Conservation (phyloP, 92 coral and sea anemone genomes). For the Nematostella vectensis region DNA sequence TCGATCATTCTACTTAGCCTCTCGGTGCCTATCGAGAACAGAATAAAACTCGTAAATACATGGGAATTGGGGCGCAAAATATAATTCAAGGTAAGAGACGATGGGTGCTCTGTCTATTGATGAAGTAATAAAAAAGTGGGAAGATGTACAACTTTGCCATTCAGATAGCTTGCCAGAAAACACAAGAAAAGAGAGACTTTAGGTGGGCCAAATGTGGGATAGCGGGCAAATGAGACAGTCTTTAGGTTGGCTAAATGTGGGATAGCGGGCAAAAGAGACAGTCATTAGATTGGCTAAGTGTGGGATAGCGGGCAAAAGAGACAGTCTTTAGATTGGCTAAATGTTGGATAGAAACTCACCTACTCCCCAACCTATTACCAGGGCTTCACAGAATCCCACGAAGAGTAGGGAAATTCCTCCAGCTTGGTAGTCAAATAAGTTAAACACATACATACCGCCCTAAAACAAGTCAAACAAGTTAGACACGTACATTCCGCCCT, state of each 20-base stretch:
- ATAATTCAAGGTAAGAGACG: background rate
- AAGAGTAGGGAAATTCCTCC: slow-evolving; percentile 50
- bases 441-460: slow-evolving; percentile 65
- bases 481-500: slow-evolving; percentile 64
- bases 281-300: too few relatives aligned
- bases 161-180: too few relatives aligned
- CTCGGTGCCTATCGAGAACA: slow-evolving; percentile 29
- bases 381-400: slow-evolving; percentile 42
- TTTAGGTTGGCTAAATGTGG: too few relatives aligned
- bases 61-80: background rate
- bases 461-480: slow-evolving; percentile 1
- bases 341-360: slow-evolving; percentile 17
- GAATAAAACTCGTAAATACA: background rate
- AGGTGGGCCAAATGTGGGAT: too few relatives aligned
- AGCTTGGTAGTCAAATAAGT: slow-evolving; percentile 48
- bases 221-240: too few relatives aligned
- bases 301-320: too few relatives aligned
- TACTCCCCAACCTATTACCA: slow-evolving; percentile 52
- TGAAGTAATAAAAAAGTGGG: too few relatives aligned
- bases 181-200: too few relatives aligned
- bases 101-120: too few relatives aligned
- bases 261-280: too few relatives aligned
- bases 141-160: too few relatives aligned
- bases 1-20: slow-evolving; percentile 33
- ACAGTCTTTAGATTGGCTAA: too few relatives aligned